Conservation (phyloP, 1,140 invertebrate genomes). For the Tyrophagus putrescentiae region DNA sequence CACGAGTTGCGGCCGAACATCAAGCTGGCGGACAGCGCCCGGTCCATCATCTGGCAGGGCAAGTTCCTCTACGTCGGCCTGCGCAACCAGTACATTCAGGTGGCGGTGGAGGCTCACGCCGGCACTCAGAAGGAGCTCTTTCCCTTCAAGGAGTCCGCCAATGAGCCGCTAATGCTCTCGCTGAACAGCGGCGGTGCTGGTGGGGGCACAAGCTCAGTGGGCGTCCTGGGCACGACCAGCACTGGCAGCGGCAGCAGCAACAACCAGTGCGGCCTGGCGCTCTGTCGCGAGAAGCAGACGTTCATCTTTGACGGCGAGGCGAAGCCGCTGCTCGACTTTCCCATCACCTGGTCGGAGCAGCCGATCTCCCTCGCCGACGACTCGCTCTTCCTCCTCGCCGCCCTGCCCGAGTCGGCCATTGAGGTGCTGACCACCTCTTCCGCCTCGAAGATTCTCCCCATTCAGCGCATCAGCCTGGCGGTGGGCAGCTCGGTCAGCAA, state of each 20-base stretch:
- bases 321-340: constrained; percentile 48
- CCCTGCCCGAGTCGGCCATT: constrained; percentile 53
- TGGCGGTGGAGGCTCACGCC: constrained; percentile 49
- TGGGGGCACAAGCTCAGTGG: neutral
- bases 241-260: neutral
- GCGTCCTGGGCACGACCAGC: neutral
- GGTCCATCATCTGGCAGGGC: constrained; percentile 59
- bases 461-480: constrained; percentile 50
- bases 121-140: constrained; percentile 63
- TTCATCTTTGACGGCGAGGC: constrained; percentile 60
- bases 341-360: constrained; percentile 55
- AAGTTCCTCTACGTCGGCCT: constrained; percentile 67
- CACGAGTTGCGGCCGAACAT: constrained; percentile 56
- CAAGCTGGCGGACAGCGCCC: constrained; percentile 62
- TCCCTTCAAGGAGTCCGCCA: constrained; percentile 54
- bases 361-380: constrained; percentile 45
- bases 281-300: constrained; percentile 66
- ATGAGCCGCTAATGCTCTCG: constrained; percentile 64
- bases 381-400: constrained; percentile 70
- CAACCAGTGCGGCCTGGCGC: constrained; percentile 47
- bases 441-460: constrained; percentile 35
- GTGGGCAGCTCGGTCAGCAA: neutral
- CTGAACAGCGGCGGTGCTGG: constrained; percentile 42
- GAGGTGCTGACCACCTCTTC: constrained; percentile 61
- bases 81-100: constrained; percentile 53